These are phyloP conservation scores for Parauchenoglanis ngamensis DNA, from an alignment of 2,797 vertebrate genomes.

Conservation along the genomic window DNA sequence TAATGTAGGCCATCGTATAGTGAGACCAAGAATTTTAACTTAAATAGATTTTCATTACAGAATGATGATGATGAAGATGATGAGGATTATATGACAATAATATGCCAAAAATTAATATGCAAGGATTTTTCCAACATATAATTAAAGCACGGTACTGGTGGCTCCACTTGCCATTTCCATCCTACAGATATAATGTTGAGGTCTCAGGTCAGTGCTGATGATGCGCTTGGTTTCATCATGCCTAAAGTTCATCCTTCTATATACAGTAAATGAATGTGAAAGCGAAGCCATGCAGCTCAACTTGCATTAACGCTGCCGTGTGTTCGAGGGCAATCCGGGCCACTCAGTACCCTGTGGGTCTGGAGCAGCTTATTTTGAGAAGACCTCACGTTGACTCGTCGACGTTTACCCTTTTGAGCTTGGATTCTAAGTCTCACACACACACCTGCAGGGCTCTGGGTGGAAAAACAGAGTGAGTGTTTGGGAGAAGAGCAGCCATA, in stretches of 20 bases:
- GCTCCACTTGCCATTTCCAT: not conserved
- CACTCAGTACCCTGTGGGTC: slow-evolving; percentile 19
- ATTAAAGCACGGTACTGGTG: not conserved
- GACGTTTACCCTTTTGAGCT: slow-evolving; percentile 49
- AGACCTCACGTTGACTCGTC: slow-evolving; percentile 29
- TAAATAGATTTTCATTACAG: not conserved
- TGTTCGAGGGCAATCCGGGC: slow-evolving; percentile 9
- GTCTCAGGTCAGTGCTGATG: not conserved
- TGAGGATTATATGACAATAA: not conserved
- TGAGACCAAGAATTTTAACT: not conserved
- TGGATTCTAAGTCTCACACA: slow-evolving; percentile 42
- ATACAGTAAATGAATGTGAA: slow-evolving; percentile 7
- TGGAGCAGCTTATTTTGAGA: slow-evolving; percentile 36
- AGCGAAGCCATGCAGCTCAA: not conserved
- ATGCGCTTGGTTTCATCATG: not conserved
- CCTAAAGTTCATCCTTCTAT: not conserved
- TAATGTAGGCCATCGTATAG: too few species aligned
- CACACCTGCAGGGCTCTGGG: slow-evolving; percentile 36
- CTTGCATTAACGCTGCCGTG: not conserved
- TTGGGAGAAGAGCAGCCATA: slow-evolving; percentile 31
- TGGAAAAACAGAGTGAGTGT: slow-evolving; percentile 31
- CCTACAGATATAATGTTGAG: not conserved
- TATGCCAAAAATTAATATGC: not conserved
- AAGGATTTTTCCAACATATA: not conserved
- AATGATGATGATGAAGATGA: not conserved